These are phyloP conservation scores for Gnatocerus cornutus DNA, from an alignment of 2,888 invertebrate species.

Conservation along the genomic window DNA sequence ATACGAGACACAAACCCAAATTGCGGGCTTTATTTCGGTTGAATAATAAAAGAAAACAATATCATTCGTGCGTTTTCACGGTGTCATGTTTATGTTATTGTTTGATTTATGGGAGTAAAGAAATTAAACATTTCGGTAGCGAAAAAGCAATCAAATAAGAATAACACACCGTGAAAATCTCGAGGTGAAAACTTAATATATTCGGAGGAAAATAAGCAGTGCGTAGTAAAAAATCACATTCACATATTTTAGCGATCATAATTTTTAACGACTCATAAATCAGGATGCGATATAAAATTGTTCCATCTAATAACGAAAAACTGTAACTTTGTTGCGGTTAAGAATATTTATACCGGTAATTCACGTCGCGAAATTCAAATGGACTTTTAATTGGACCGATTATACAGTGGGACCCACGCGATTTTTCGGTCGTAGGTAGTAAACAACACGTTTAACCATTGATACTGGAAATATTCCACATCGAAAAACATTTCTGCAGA, in stretches of 20 bases:
- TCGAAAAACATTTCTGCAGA: too few species aligned
- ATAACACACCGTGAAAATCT: conserved; percentile 2
- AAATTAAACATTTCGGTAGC: neutral
- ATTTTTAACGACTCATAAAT: conserved; percentile 36
- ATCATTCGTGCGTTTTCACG: neutral
- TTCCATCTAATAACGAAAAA: conserved; percentile 27
- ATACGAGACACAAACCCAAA: too few species aligned
- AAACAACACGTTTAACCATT: neutral
- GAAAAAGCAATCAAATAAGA: conserved; percentile 12
- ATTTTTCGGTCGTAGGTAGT: neutral
- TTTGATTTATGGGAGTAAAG: neutral
- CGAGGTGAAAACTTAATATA: neutral
- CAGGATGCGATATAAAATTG: conserved; percentile 25
- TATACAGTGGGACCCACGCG: conserved; percentile 27
- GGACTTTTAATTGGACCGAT: conserved; percentile 20
- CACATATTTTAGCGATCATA: conserved; percentile 35
- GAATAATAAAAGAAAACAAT: neutral
- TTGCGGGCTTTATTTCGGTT: neutral
- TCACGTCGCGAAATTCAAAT: conserved; percentile 16
- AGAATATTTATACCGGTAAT: conserved; percentile 9
- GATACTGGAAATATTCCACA: neutral
- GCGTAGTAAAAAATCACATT: conserved; percentile 15
- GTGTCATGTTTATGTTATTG: conserved; percentile 6
- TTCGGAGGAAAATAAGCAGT: conserved; percentile 9
- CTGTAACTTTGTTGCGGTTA: conserved; percentile 19